These are phyloP conservation scores for Eueremaeus valkanovi DNA, from an alignment of 2,888 invertebrate species.

Conservation along the genomic window DNA sequence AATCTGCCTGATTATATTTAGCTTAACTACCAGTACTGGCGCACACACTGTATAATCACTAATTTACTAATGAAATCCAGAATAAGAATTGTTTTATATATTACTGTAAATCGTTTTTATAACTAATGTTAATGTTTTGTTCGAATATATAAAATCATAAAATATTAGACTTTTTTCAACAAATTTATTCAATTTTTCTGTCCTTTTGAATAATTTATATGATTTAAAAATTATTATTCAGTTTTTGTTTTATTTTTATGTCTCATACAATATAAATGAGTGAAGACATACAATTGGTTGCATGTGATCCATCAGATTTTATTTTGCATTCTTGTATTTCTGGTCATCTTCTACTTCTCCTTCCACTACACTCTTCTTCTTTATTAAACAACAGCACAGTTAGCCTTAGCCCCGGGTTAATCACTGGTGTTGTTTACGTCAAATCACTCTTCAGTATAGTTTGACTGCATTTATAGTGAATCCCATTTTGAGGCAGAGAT, in stretches of 20 bases:
- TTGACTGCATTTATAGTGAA: neutral
- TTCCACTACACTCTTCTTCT: too few species aligned
- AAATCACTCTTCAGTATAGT: neutral
- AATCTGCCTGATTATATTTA: neutral
- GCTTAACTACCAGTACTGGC: neutral
- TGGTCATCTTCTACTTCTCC: neutral
- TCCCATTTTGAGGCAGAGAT: too few species aligned
- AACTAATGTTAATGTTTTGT: too few species aligned
- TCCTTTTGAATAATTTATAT: neutral
- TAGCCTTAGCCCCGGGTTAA: conserved; percentile 18
- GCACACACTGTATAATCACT: neutral
- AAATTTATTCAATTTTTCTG: too few species aligned
- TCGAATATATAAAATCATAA: too few species aligned
- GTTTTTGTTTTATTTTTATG: neutral
- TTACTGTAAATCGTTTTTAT: too few species aligned
- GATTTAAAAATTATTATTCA: neutral
- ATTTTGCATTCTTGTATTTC: neutral
- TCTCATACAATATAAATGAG: too few species aligned
- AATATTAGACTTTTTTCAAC: too few species aligned
- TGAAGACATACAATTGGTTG: neutral
- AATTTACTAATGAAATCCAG: too few species aligned
- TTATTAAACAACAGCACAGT: conserved; percentile 3
- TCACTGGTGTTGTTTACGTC: conserved; percentile 16
- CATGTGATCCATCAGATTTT: neutral
- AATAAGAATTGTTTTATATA: too few species aligned